Base-by-base conservation (phyloP, 2,113 vertebrate genomes). In the Triplophysa rosa region DNA sequence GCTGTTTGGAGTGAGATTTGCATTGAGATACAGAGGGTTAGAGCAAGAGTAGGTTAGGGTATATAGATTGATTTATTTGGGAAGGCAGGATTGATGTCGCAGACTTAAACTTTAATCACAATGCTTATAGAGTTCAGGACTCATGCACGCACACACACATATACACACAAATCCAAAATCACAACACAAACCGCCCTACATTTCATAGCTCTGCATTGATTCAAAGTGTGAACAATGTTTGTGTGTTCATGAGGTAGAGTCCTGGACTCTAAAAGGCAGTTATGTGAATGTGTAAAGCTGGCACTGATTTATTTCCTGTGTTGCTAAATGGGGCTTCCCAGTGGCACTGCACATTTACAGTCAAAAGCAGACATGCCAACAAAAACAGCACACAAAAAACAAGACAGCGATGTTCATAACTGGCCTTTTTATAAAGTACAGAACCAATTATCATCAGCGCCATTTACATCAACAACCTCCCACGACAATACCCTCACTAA, bases 31-130 rank as follows among this genome's bases (percentile, higher is more conserved):
- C 70, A 52, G 73, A 67, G 67, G 65, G 61, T n/a, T 9, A 1
- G 14, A 9, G 3, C 67, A 23, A 23, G 29, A 13, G 67, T 68
- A 59, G 42, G 47, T 52, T 71, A 49, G 62, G 59, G 54, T 45
- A 26, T 75, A 63, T 47, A 71, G 81, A 83, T 76, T 86, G 83
- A 88, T 83, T 89, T 77, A 85, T 80, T 81, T 45, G 82, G 56
- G 71, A 69, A 82, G 83, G 79, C 80, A 23, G 71, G 66, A 47
- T 68, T 83, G 72, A 79, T 85, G 78, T 62, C 74, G 37, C 37
- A 3, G 59, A 68, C 84, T 86, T 80, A 69, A 68, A 82, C 74
- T 84, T 86, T 79, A 86, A 87, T 89, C 84, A 85, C 70, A 80
- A 80, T 42, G 65, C 82, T 58, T 67, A 78, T 56, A 42, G 86